Conservation (phyloP, 1,140 invertebrate species). For the Halyomorpha halys region DNA sequence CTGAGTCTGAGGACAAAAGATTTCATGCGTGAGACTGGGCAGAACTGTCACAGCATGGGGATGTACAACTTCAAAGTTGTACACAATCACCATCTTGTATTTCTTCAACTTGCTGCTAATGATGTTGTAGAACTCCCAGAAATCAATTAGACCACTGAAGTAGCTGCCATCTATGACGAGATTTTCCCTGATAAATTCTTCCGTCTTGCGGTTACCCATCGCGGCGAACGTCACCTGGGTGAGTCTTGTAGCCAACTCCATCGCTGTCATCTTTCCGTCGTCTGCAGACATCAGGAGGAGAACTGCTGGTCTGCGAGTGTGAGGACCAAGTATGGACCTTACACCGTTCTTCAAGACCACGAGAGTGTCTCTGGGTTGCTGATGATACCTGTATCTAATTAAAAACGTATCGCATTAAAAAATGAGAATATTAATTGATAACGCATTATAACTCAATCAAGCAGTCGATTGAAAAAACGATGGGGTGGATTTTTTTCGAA, state of each 20-base stretch:
- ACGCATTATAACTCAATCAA: too few relatives aligned
- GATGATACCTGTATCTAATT: neutral
- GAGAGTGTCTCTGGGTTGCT: neutral
- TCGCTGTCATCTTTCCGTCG: neutral
- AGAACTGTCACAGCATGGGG: neutral
- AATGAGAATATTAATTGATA: too few relatives aligned
- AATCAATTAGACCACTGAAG: neutral
- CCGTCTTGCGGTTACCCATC: neutral
- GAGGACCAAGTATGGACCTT: neutral
- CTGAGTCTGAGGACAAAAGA: neutral
- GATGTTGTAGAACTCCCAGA: conserved; percentile 1
- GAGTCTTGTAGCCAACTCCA: neutral
- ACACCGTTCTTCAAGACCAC: neutral
- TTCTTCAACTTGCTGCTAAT: neutral
- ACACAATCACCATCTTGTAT: neutral
- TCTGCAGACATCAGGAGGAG: neutral
- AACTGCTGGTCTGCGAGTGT: neutral
- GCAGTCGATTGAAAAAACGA: too few relatives aligned
- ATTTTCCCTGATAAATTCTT: neutral
- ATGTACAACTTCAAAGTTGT: neutral
- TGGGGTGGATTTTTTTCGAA: too few relatives aligned
- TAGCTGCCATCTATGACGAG: neutral
- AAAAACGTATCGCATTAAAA: too few relatives aligned
- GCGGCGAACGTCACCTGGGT: neutral
- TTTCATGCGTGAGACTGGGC: neutral